Evolutionary conservation across 2,113 vertebrate species (phyloP), one percentile per base, ranked within the genome.

Genomic region (Gavia stellata): DNA sequence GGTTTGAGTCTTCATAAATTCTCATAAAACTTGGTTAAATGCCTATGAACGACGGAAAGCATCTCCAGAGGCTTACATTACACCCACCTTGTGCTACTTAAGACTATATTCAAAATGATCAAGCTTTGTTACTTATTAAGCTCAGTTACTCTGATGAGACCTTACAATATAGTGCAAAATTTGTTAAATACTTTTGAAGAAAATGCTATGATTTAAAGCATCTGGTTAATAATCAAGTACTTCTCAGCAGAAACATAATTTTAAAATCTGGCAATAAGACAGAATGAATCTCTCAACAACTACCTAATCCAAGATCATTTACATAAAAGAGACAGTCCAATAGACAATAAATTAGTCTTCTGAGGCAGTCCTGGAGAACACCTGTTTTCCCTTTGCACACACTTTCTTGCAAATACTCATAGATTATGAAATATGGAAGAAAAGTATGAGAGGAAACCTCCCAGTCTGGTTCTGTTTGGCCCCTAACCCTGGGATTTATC

Each of bases 321-420:
- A 83, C 29, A 85, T 59, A n/a, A 71, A 62, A 82, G 52, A 78
- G 31, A 73, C 23, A 80, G 55, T 55, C 25, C 36, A 56, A 59
- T 0, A 55, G 79, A 44, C 28, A 62, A 70, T 19, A 56, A 70
- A 91, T 34, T 28, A 10, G 3, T 79, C 49, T 82, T 79, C 68
- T 63, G 36, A 67, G 55, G 34, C 15, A 62, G 29, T 11, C 20
- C 33, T 50, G 29, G 29, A 80, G n/a, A 88, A 50, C 44, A 56
- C 3, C 2, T 0, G 0, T 63, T 81, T 84, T 47, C 36, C 28
- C 66, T 74, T 90, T 53, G 66, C 16, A 13, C 5, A 56, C 3
- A 14, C 24, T 70, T 66, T 74, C 42, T 82, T 70, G 28, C 28
- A 74, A 67, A 50, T 53, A 45, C 4, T 14, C 0, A 1, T 6